Percentiles rank a stretch among this genome's conserved stretches.
Evolutionary conservation across 1,140 invertebrate species (phyloP).

Genomic region (Penaeus vannamei): DNA sequence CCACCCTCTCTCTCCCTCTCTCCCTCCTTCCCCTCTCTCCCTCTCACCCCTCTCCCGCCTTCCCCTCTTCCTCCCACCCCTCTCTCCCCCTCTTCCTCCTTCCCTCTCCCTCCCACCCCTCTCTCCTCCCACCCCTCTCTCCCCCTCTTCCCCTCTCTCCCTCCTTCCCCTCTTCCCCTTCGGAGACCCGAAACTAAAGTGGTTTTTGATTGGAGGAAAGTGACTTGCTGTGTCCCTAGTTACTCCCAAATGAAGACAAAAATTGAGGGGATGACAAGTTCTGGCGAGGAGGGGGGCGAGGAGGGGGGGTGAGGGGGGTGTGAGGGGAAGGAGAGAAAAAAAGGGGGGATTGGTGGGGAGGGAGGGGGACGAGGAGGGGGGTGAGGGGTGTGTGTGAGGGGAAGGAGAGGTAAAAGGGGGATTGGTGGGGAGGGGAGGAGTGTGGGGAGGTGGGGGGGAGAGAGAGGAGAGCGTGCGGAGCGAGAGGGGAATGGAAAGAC

Average conservation of each 20-base stretch:
- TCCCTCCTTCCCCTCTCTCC: not conserved
- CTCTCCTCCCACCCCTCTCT: not conserved
- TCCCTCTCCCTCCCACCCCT: not conserved
- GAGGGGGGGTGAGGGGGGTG: conserved; percentile 42
- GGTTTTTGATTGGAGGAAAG: too few relatives aligned
- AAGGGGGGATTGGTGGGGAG: too few relatives aligned
- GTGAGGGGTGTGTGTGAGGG: not conserved
- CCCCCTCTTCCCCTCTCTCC: not conserved
- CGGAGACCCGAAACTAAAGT: too few relatives aligned
- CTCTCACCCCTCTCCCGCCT: not conserved
- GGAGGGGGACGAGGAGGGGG: not conserved
- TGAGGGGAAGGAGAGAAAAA: not conserved
- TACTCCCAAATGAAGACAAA: too few relatives aligned
- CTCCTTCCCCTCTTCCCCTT: not conserved
- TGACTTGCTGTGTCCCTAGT: too few relatives aligned
- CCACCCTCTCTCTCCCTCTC: not conserved
- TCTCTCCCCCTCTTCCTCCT: not conserved
- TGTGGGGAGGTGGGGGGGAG: not conserved
- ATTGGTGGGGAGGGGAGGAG: not conserved
- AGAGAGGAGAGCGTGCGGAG: not conserved
- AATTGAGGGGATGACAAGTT: too few relatives aligned
- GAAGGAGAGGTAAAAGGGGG: not conserved
- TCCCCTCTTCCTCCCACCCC: not conserved
- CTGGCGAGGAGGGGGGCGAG: not conserved
- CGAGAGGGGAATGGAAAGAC: not conserved